Conservation (phyloP, 2,888 invertebrate species). For the Calliscelio sp. region DNA sequence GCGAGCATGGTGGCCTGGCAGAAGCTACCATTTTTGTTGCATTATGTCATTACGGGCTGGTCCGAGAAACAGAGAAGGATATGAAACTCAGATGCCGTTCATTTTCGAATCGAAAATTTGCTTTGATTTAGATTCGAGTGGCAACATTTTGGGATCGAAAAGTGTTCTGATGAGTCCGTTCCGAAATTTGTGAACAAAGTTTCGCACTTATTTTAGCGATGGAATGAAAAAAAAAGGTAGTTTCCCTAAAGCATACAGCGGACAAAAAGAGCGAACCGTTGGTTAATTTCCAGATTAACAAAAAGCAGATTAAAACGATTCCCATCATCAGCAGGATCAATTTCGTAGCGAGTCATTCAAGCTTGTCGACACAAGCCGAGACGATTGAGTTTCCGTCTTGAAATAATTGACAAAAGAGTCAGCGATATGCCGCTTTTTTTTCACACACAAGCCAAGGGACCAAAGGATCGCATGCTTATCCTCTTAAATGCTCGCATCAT, state of each 20-base stretch:
- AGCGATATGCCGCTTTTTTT: slow-evolving; percentile 33
- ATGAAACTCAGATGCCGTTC: too few relatives aligned
- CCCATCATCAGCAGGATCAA: slow-evolving; percentile 24
- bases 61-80: too few relatives aligned
- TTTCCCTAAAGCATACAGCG: too few relatives aligned
- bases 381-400: slow-evolving; percentile 39
- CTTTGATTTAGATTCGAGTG: too few relatives aligned
- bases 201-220: too few relatives aligned
- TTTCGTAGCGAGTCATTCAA: slow-evolving; percentile 30
- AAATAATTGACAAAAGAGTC: slow-evolving; percentile 61
- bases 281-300: slow-evolving; percentile 37
- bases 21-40: slow-evolving; percentile 71
- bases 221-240: too few relatives aligned
- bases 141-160: too few relatives aligned
- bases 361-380: slow-evolving; percentile 1
- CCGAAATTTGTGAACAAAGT: too few relatives aligned
- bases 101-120: too few relatives aligned
- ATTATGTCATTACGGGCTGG: slow-evolving; percentile 65
- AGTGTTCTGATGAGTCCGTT: too few relatives aligned
- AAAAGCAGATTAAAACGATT: slow-evolving; percentile 37
- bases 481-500: slow-evolving; percentile 71
- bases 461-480: too few relatives aligned
- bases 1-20: slow-evolving; percentile 82
- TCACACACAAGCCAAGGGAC: slow-evolving; percentile 24
- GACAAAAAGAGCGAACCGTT: slow-evolving; percentile 1